These are phyloP conservation scores for Lacanobia wlatinum DNA, from an alignment of 2,888 invertebrate species.

Conservation along the genomic window DNA sequence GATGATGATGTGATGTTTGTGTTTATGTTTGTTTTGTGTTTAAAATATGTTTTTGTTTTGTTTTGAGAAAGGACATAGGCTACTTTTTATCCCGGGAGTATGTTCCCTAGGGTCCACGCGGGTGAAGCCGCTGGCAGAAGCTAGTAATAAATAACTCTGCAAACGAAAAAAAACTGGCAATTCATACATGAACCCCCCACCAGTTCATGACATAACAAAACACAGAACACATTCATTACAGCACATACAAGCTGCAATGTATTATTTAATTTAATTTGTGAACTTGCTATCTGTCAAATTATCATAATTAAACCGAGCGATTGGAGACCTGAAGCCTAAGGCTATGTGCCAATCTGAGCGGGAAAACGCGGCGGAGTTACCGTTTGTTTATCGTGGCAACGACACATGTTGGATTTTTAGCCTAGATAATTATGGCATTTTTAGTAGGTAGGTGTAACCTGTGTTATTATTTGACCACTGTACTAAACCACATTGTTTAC, in stretches of 20 bases:
- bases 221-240: conserved; percentile 38
- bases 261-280: conserved; percentile 59
- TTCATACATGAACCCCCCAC: conserved; percentile 38
- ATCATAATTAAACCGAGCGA: conserved; percentile 61
- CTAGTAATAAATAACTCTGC: conserved; percentile 27
- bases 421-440: background rate
- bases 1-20: too few relatives aligned
- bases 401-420: background rate
- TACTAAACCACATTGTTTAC: too few relatives aligned
- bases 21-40: too few relatives aligned
- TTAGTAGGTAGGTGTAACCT: background rate
- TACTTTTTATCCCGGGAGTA: too few relatives aligned
- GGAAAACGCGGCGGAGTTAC: background rate
- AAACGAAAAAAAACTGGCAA: conserved; percentile 30
- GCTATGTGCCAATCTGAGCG: conserved; percentile 21
- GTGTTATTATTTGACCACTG: too few relatives aligned
- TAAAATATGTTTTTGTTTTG: too few relatives aligned
- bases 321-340: conserved; percentile 43
- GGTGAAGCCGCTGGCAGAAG: too few relatives aligned
- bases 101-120: too few relatives aligned
- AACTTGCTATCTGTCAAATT: conserved; percentile 61
- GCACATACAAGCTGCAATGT: conserved; percentile 26
- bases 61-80: too few relatives aligned
- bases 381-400: background rate
- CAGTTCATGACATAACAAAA: conserved; percentile 36